These are phyloP conservation scores for Gephyroberyx darwinii DNA, from an alignment of 2,797 vertebrate species.

Conservation along the genomic window DNA sequence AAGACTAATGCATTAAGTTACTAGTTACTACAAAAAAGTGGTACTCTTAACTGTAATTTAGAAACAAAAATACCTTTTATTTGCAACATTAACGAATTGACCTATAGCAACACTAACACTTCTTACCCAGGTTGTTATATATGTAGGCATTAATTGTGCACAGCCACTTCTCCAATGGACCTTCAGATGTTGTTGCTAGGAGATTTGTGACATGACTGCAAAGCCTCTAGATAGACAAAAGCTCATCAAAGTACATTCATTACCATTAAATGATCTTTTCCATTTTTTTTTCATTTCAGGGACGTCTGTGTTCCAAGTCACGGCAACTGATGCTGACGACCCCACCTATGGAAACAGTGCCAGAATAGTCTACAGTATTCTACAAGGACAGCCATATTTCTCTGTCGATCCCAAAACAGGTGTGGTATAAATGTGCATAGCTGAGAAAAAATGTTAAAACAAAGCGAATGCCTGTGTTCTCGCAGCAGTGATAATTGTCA, in stretches of 20 bases:
- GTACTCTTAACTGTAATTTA: too few species aligned
- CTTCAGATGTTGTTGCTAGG: too few species aligned
- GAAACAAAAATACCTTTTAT: too few species aligned
- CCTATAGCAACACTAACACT: too few species aligned
- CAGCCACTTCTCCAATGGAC: too few species aligned
- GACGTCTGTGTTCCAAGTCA: conserved; percentile 96
- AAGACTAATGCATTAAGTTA: too few species aligned
- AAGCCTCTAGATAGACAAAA: too few species aligned
- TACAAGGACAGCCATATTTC: conserved; percentile 99
- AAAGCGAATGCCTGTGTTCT: not conserved
- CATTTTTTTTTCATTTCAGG: conserved; percentile 81
- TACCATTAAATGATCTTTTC: not conserved
- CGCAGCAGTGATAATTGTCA: conserved; percentile 15
- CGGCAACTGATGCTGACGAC: conserved; percentile 95
- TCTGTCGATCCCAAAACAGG: conserved; percentile 99
- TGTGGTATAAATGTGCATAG: conserved; percentile 54
- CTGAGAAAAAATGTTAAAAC: not conserved
- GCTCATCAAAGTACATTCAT: not conserved
- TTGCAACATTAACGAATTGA: too few species aligned
- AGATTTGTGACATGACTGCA: too few species aligned
- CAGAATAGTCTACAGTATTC: conserved; percentile 96
- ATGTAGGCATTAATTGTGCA: too few species aligned
- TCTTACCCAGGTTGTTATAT: too few species aligned
- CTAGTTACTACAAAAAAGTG: too few species aligned
- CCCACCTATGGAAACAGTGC: conserved; percentile 99